phyloP scores from a whole-genome alignment of 2,797 vertebrate species.

The Paguma larvata region DNA sequence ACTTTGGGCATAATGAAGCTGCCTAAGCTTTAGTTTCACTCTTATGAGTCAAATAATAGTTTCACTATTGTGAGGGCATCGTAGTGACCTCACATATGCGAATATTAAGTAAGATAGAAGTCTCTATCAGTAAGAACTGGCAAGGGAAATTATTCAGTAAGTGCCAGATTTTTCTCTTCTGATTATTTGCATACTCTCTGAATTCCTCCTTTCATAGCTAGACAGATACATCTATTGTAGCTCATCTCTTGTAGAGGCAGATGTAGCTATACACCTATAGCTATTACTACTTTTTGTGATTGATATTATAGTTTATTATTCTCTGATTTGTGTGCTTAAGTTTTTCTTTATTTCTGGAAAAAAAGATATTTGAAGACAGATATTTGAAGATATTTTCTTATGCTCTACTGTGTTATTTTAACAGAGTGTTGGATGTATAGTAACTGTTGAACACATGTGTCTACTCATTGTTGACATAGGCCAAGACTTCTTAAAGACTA shows the following conservation, averaged over 20 bases:
- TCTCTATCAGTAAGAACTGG: neutral
- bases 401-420: neutral
- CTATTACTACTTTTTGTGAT: neutral
- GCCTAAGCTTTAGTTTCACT: neutral
- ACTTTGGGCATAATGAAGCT: neutral
- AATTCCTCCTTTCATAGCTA: neutral
- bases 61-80: neutral
- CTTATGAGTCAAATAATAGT: neutral
- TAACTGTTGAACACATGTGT: neutral
- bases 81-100: neutral
- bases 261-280: neutral
- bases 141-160: neutral
- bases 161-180: neutral
- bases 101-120: neutral
- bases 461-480: neutral
- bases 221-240: neutral
- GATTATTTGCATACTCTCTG: slow-evolving; percentile 18
- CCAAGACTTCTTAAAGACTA: neutral
- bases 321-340: neutral
- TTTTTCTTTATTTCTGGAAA: neutral
- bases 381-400: neutral
- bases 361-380: neutral
- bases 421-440: neutral
- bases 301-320: neutral
- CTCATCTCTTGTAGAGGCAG: neutral